A percentile compares a stretch with the other conserved stretches of the same genome.
Conservation (phyloP, 2,888 invertebrate species). For the Eupeodes luniger region DNA sequence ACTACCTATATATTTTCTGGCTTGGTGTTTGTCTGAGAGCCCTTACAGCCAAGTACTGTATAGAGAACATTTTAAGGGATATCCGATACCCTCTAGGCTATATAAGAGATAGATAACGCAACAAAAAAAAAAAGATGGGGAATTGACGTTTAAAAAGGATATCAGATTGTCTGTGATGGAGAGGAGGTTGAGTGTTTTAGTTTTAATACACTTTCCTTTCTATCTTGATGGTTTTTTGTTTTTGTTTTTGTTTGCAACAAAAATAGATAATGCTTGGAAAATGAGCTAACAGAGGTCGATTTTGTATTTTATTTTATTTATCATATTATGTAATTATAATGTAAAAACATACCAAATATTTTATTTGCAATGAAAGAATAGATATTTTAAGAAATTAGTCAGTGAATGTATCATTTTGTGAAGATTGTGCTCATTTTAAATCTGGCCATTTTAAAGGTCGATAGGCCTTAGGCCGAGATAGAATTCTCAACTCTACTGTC, state of each 20-base stretch:
- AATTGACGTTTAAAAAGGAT: constrained; percentile 15
- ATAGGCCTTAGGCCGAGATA: too few relatives aligned
- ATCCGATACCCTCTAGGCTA: constrained; percentile 6
- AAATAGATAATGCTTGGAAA: neutral
- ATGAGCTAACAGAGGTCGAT: neutral
- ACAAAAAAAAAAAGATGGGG: neutral
- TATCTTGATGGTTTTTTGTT: neutral
- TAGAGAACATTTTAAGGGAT: constrained; percentile 13
- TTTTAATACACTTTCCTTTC: neutral
- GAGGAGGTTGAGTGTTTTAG: constrained; percentile 8
- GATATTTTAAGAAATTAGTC: too few relatives aligned
- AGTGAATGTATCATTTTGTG: too few relatives aligned
- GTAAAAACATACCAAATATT: too few relatives aligned
- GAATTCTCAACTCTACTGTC: too few relatives aligned
- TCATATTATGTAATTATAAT: too few relatives aligned
- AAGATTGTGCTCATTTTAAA: too few relatives aligned
- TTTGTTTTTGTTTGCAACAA: neutral
- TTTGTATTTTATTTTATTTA: too few relatives aligned
- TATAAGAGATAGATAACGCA: neutral
- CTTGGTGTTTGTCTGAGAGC: constrained; percentile 12
- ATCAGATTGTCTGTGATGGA: constrained; percentile 11
- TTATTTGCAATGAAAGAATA: too few relatives aligned
- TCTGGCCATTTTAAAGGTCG: too few relatives aligned
- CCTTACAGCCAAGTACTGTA: constrained; percentile 3
- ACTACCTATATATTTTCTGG: neutral